phyloP scores from a whole-genome alignment of 2,888 invertebrate genomes.

The Heliconius ismenius region DNA sequence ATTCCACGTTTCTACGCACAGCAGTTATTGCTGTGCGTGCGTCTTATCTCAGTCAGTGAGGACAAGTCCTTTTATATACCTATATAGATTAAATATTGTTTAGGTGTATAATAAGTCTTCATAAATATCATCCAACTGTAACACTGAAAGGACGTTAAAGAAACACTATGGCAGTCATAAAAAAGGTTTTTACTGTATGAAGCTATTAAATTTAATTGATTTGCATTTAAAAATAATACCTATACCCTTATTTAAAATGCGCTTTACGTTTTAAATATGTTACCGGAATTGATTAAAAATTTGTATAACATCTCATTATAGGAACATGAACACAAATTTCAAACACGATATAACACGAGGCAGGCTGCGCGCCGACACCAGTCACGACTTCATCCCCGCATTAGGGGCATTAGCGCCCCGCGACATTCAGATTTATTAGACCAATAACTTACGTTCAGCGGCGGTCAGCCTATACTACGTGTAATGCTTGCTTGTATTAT shows the following conservation, averaged over 20 bases:
- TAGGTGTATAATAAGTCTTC: too few relatives aligned
- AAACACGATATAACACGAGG: neutral
- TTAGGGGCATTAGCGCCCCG: conserved; percentile 53
- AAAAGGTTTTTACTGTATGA: too few relatives aligned
- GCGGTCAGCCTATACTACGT: conserved; percentile 34
- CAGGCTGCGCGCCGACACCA: conserved; percentile 24
- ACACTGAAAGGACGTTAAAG: too few relatives aligned
- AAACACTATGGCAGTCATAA: too few relatives aligned
- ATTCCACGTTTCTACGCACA: too few relatives aligned
- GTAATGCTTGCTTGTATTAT: conserved; percentile 44
- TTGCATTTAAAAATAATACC: neutral
- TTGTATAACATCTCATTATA: neutral
- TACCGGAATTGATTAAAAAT: neutral
- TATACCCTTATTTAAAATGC: neutral
- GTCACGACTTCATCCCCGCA: conserved; percentile 49
- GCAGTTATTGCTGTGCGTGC: too few relatives aligned
- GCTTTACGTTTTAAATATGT: neutral
- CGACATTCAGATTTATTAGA: conserved; percentile 60
- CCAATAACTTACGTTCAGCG: conserved; percentile 52
- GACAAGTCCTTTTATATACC: too few relatives aligned
- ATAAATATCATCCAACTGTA: too few relatives aligned
- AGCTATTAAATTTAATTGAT: neutral
- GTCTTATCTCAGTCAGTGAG: too few relatives aligned
- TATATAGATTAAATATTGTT: too few relatives aligned
- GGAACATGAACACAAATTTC: neutral